phyloP scores from a whole-genome alignment of 2,113 vertebrate species.

The Daphoenositta chrysoptera region DNA sequence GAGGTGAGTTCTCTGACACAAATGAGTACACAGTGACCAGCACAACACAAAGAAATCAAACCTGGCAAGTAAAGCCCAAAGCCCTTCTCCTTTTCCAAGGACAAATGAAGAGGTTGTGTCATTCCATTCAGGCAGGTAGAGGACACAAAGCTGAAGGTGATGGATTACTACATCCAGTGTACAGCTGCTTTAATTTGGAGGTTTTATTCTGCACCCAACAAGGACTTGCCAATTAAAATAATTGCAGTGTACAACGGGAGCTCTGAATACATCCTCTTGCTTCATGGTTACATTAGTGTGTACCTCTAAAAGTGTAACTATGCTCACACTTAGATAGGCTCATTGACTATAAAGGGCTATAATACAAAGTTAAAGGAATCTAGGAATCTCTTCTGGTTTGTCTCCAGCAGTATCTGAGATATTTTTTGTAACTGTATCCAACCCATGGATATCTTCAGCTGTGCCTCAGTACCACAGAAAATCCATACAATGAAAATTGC shows the following conservation, averaged over 20 bases:
- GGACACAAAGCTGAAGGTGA: neutral
- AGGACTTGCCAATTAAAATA: neutral
- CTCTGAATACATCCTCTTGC: neutral
- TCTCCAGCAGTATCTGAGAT: neutral
- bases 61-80: neutral
- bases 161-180: neutral
- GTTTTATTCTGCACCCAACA: neutral
- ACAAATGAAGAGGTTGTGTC: neutral
- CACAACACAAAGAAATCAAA: neutral
- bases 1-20: neutral
- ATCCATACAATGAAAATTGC: neutral
- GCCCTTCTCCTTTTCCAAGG: neutral
- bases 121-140: neutral
- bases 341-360: neutral
- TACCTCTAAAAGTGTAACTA: neutral
- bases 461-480: neutral
- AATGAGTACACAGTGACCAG: neutral
- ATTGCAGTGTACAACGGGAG: neutral
- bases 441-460: neutral
- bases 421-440: neutral
- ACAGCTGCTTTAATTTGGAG: neutral
- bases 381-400: neutral
- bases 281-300: neutral
- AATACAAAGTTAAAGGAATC: neutral
- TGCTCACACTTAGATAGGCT: neutral